Percentiles rank a stretch among this genome's conserved stretches.
Conservation (phyloP, 1,140 invertebrate genomes). For the Leptoteleia sp. region DNA sequence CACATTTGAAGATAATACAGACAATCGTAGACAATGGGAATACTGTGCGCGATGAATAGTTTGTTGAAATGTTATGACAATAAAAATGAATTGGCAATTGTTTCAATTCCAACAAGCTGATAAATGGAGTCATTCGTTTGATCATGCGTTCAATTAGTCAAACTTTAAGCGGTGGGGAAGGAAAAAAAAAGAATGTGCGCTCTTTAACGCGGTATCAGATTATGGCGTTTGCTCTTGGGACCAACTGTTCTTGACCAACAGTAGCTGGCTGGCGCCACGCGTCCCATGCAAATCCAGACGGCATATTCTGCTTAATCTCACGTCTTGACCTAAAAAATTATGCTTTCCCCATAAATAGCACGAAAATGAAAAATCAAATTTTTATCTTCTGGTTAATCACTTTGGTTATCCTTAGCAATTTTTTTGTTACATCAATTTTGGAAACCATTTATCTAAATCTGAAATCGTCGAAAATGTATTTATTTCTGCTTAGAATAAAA, state of each 20-base stretch:
- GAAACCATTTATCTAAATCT: no score
- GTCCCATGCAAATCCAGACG: slow-evolving; percentile 13
- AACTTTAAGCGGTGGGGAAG: neutral
- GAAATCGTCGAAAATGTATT: no score
- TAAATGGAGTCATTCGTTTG: slow-evolving; percentile 5
- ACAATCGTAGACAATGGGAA: slow-evolving; percentile 21
- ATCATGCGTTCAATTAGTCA: slow-evolving; percentile 4
- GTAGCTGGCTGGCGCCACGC: slow-evolving; percentile 21
- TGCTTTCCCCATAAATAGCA: slow-evolving; percentile 24
- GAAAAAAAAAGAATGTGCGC: neutral
- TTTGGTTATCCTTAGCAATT: no score
- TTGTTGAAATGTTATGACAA: slow-evolving; percentile 15
- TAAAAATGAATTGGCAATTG: neutral
- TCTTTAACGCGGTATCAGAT: slow-evolving; percentile 13
- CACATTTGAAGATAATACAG: slow-evolving; percentile 44
- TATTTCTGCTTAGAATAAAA: no score
- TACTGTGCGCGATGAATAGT: slow-evolving; percentile 18
- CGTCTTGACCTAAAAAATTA: slow-evolving; percentile 16
- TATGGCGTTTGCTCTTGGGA: neutral
- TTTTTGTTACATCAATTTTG: no score
- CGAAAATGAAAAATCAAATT: neutral
- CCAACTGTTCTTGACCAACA: neutral
- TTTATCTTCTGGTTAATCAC: no score
- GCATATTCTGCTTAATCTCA: slow-evolving; percentile 12
- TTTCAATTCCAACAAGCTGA: slow-evolving; percentile 8